Percentiles rank a stretch among this genome's conserved stretches.
These are phyloP conservation scores for Chamaetylas fuelleborni DNA, from an alignment of 2,113 vertebrate species.

Conservation along the genomic window DNA sequence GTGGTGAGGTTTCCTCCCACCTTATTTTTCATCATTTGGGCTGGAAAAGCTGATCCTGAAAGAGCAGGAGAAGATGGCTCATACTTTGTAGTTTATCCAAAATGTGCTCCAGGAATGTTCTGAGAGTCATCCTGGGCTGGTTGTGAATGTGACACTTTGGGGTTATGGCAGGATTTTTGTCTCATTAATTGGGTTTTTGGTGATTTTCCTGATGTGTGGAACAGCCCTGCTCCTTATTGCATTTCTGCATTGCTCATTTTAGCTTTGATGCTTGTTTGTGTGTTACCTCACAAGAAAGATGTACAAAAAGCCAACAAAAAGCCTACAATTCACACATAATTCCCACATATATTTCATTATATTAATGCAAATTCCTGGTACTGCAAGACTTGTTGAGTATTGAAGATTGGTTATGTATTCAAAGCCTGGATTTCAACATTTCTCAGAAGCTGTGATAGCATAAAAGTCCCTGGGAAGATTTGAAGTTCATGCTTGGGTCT, in stretches of 20 bases:
- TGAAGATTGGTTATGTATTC: background rate
- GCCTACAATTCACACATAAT: background rate
- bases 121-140: background rate
- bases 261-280: background rate
- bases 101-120: background rate
- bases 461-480: constrained; percentile 41
- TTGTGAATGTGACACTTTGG: background rate
- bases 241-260: background rate
- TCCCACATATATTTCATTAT: constrained; percentile 11
- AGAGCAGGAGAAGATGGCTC: background rate
- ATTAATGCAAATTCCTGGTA: constrained; percentile 16
- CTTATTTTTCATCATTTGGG: background rate
- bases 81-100: background rate
- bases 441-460: constrained; percentile 7
- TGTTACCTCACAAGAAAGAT: background rate
- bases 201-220: background rate
- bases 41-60: background rate
- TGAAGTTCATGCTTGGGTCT: constrained; percentile 57
- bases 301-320: background rate
- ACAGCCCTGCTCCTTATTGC: rapidly evolving
- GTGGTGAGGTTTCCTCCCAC: background rate
- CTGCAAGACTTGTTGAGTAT: background rate
- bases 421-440: constrained; percentile 31
- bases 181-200: background rate
- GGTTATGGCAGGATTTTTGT: background rate